Percentiles rank a stretch among this genome's conserved stretches.
Evolutionary conservation across 2,113 vertebrate genomes (phyloP).

Genomic region (Pionites leucogaster): DNA sequence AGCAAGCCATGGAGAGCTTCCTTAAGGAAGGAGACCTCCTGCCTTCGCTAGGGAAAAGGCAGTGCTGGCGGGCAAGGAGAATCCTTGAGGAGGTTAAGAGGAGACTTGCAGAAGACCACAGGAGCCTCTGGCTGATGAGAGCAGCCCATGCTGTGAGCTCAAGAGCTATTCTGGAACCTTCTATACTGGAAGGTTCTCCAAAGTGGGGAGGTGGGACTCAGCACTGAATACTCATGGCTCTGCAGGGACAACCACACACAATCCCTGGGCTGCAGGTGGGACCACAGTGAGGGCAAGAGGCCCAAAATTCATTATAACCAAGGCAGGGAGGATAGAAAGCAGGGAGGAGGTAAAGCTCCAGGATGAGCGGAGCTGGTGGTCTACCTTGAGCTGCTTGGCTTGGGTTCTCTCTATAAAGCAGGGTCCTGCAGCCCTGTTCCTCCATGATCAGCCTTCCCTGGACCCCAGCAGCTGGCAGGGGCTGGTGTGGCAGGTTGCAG

Average conservation of each 20-base stretch:
- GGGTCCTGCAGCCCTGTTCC: neutral
- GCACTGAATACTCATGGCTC: neutral
- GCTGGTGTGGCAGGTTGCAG: rapidly evolving
- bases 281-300: rapidly evolving
- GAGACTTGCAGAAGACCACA: neutral
- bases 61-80: rapidly evolving
- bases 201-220: neutral
- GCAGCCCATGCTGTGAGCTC: neutral
- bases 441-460: neutral
- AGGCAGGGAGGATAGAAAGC: neutral
- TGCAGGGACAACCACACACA: rapidly evolving
- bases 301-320: neutral
- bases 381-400: neutral
- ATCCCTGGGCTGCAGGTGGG: neutral
- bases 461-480: neutral
- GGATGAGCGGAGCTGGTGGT: neutral
- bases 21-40: neutral
- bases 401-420: rapidly evolving
- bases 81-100: neutral
- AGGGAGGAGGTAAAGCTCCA: neutral
- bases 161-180: neutral
- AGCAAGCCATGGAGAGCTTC: rapidly evolving
- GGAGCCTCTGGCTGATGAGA: neutral
- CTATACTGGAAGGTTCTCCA: neutral
- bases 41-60: neutral